Conservation (phyloP, 2,888 invertebrate species). For the Pyrrhosoma nymphula region DNA sequence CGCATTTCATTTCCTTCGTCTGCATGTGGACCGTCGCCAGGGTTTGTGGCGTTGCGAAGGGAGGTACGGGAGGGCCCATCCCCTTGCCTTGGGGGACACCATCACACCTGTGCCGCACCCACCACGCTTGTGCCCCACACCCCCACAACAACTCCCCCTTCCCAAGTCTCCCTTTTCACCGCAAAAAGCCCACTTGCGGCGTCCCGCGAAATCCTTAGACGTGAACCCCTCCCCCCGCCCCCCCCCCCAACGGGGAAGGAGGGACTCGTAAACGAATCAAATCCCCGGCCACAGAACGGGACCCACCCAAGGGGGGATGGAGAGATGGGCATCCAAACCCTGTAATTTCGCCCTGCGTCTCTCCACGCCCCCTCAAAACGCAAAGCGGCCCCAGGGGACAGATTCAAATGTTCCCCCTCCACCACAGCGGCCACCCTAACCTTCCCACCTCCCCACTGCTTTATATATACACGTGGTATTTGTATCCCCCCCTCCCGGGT, state of each 20-base stretch:
- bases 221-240: conserved; percentile 8
- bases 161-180: background rate
- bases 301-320: background rate
- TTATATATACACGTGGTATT: too few species aligned
- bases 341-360: background rate
- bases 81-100: background rate
- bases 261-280: conserved; percentile 34
- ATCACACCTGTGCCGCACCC: background rate
- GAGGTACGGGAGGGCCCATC: background rate
- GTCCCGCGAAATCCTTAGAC: conserved; percentile 50
- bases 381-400: background rate
- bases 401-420: background rate
- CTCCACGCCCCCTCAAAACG: background rate
- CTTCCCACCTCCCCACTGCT: too few species aligned
- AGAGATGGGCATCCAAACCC: background rate
- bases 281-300: background rate
- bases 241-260: too few species aligned
- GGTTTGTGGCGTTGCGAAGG: too few species aligned
- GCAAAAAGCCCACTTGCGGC: conserved; percentile 51
- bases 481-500: too few species aligned
- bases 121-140: background rate
- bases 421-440: background rate
- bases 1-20: too few species aligned
- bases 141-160: background rate
- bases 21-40: too few species aligned